Base-by-base conservation (phyloP, 2,797 vertebrate species). In the Phyllotis vaccarum region DNA sequence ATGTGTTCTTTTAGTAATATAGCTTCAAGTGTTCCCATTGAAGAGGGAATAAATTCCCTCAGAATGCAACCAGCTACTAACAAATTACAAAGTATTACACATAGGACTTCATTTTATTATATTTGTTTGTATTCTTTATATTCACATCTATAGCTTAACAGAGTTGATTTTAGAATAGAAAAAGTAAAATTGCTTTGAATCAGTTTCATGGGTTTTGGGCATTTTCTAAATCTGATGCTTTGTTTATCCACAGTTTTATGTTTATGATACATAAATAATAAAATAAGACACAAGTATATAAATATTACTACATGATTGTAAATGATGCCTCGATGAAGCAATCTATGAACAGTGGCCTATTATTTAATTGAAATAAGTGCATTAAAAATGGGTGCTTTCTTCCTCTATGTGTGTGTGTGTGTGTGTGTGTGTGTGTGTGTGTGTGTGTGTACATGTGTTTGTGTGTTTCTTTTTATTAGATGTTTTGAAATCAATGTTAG, bases 1-100 rank as follows among this genome's bases (percentile, higher is more conserved):
- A 52, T 96, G 82, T 92, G 72, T 95, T 96, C 87, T 94, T 96
- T 92, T 52, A 92, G 60, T 86, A 62, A 93, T 49, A 46, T 21
- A 94, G 62, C 40, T 95, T 90, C 62, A 93, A 86, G 17, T 95
- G 34, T 37, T 93, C 60, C 37, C 74, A 76, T 88, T 95, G 52
- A 11, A 19, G 34, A 78, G 13, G 5, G 8, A 70, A 72, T 56
- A 19, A 46, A 89, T 56, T 74, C 3, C 19, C 70, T 40, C 92
- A 68, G 29, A 17, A 76, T 72, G 1, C 17, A 96, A 43, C 11
- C 74, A 72, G 40, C 46, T 24, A 54, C 86, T 34, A 75, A 80
- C 80, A 10, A 60, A 94, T 70, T 76, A n/a, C 16, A 83, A 74
- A 34, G 66, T 85, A 58, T 78, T 2, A 31, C 58, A 88, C 31